These are phyloP conservation scores for Actinemys pallida DNA, from an alignment of 2,113 vertebrate genomes.

Conservation along the genomic window DNA sequence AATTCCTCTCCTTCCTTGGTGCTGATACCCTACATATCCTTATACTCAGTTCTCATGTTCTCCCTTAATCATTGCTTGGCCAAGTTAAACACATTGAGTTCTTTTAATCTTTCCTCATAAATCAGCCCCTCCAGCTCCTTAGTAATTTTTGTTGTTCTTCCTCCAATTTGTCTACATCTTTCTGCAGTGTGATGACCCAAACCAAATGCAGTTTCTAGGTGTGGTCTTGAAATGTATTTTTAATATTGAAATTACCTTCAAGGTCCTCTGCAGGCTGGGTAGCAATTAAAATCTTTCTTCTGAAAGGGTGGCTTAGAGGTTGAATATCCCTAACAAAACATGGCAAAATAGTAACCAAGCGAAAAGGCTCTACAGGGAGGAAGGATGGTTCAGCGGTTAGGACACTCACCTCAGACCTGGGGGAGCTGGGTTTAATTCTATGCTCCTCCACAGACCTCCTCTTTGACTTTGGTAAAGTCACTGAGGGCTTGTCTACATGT, in stretches of 20 bases:
- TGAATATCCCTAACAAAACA: neutral
- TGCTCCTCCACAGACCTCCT: neutral
- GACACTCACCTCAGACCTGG: neutral
- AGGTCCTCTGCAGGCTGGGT: neutral
- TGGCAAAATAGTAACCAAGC: neutral
- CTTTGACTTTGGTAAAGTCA: neutral
- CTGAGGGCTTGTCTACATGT: neutral
- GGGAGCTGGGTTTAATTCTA: neutral
- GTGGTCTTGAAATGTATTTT: neutral
- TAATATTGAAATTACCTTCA: neutral
- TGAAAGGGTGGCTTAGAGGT: neutral
- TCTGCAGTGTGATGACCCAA: neutral
- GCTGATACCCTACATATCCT: neutral
- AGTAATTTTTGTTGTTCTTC: neutral
- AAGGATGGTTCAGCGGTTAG: neutral
- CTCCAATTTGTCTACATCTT: conserved; percentile 10
- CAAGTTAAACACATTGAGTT: neutral
- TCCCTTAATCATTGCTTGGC: neutral
- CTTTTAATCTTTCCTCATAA: neutral
- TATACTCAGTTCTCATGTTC: neutral
- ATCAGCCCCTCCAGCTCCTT: neutral
- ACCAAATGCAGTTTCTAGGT: neutral
- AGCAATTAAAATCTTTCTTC: conserved; percentile 7
- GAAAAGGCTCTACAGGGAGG: conserved; percentile 7
- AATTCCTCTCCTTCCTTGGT: neutral